phyloP scores from a whole-genome alignment of 2,888 invertebrate species.

The Eupelmus urozonus region DNA sequence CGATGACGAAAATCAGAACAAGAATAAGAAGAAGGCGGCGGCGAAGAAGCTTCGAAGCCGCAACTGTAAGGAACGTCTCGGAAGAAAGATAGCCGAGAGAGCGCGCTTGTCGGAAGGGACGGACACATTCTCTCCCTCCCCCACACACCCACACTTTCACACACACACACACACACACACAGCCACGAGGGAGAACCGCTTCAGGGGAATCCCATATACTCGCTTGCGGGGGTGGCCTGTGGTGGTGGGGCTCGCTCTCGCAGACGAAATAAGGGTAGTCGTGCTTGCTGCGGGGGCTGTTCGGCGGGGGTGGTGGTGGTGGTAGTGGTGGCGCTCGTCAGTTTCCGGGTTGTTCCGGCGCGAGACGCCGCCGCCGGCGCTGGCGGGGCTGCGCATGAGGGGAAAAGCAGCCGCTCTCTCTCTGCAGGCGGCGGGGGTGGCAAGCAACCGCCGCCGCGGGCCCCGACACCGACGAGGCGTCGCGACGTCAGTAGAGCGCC shows the following conservation, averaged over 20 bases:
- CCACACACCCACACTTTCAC: neutral
- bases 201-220: slow-evolving; percentile 27
- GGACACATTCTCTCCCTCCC: slow-evolving; percentile 7
- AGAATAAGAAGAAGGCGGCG: neutral
- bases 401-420: no score
- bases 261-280: slow-evolving; percentile 42
- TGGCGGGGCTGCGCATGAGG: slow-evolving; percentile 63
- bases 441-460: slow-evolving; percentile 74
- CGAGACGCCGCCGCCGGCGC: neutral
- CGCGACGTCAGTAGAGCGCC: slow-evolving; percentile 77
- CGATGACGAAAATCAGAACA: neutral
- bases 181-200: neutral
- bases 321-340: slow-evolving; percentile 64
- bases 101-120: slow-evolving; percentile 19
- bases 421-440: slow-evolving; percentile 59
- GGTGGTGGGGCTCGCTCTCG: slow-evolving; percentile 2
- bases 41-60: slow-evolving; percentile 5
- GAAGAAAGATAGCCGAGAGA: slow-evolving; percentile 8
- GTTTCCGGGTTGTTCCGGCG: slow-evolving; percentile 75
- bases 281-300: neutral
- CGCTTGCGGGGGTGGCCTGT: slow-evolving; percentile 10
- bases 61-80: neutral
- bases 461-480: slow-evolving; percentile 78
- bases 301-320: slow-evolving; percentile 1
- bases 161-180: neutral